Conservation (phyloP, 2,888 invertebrate species). For the Hirudinaria manillensis region DNA sequence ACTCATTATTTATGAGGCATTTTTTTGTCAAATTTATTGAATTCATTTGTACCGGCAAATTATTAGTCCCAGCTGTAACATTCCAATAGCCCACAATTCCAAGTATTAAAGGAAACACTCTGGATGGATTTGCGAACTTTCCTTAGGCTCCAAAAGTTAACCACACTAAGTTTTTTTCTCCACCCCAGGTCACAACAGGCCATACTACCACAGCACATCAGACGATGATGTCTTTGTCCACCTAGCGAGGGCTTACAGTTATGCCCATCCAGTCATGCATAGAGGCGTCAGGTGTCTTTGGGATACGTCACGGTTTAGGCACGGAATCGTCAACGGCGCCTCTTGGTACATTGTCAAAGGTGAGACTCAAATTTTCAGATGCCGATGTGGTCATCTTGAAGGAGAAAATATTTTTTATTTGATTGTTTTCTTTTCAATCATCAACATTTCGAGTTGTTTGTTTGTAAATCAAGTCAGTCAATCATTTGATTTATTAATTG, state of each 20-base stretch:
- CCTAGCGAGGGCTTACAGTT: conserved; percentile 71
- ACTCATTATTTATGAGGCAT: too few species aligned
- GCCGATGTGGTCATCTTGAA: background rate
- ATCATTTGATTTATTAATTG: background rate
- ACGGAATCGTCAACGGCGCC: conserved; percentile 85
- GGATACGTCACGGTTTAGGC: conserved; percentile 40
- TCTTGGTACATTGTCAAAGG: conserved; percentile 80
- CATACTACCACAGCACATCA: conserved; percentile 55
- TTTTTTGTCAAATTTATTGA: too few species aligned
- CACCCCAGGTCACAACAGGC: background rate
- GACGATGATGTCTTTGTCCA: conserved; percentile 75
- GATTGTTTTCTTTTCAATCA: too few species aligned
- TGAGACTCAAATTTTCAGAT: background rate
- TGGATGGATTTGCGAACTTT: too few species aligned
- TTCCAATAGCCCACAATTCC: too few species aligned
- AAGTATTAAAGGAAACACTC: too few species aligned
- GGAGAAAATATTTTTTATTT: too few species aligned
- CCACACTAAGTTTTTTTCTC: too few species aligned
- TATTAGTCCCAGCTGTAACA: too few species aligned
- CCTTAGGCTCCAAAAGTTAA: too few species aligned
- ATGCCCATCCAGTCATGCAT: conserved; percentile 69
- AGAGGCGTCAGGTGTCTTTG: conserved; percentile 36
- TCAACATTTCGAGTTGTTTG: too few species aligned
- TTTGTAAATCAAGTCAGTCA: background rate
- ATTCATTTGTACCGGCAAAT: too few species aligned